phyloP scores from a whole-genome alignment of 2,888 invertebrate genomes.

The Tuta absoluta region DNA sequence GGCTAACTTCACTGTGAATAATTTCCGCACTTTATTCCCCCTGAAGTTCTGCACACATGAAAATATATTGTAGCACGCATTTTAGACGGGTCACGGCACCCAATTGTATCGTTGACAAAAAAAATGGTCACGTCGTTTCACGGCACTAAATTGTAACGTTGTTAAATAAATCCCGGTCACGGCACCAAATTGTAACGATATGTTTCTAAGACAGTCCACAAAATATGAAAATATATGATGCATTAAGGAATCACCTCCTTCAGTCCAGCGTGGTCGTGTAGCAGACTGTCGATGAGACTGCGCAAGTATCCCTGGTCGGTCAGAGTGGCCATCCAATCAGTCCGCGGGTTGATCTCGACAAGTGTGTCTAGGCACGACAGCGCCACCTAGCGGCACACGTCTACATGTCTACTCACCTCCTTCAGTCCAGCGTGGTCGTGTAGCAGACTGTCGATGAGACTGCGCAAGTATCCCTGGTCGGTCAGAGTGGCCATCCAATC shows the following conservation, averaged over 20 bases:
- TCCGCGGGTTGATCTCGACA: slow-evolving; percentile 86
- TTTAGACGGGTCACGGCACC: too few species aligned
- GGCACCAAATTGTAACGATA: not conserved
- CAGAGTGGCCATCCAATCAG: slow-evolving; percentile 74
- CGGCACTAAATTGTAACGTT: too few species aligned
- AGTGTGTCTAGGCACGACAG: slow-evolving; percentile 90
- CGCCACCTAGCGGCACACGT: slow-evolving; percentile 94
- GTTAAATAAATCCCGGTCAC: not conserved
- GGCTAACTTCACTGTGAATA: too few species aligned
- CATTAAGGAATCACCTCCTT: slow-evolving; percentile 59
- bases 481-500: slow-evolving; percentile 72
- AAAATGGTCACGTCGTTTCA: too few species aligned
- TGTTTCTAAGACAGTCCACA: too few species aligned
- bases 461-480: slow-evolving; percentile 87
- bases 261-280: slow-evolving; percentile 87
- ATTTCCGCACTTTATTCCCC: too few species aligned
- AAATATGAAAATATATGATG: not conserved
- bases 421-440: slow-evolving; percentile 87
- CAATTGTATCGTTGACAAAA: too few species aligned
- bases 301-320: slow-evolving; percentile 86
- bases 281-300: slow-evolving; percentile 90
- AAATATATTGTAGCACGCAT: too few species aligned
- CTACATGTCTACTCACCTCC: too few species aligned
- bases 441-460: slow-evolving; percentile 89
- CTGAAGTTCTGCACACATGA: too few species aligned